A percentile compares a stretch with the other conserved stretches of the same genome.
phyloP scores from a whole-genome alignment of 1,140 invertebrate genomes.

The Neodiprion pinetum region DNA sequence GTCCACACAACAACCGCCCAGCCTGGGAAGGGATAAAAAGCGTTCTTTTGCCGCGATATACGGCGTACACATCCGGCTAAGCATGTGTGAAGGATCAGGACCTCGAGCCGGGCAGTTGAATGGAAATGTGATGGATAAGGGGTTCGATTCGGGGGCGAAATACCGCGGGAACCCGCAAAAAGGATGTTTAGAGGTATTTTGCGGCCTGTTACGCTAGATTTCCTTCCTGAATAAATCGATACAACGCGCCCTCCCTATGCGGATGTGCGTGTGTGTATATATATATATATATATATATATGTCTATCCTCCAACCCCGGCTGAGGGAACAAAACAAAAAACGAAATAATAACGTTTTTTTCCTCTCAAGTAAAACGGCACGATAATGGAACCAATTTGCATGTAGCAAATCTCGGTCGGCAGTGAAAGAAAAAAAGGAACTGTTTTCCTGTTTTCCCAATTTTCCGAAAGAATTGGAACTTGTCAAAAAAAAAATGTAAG shows the following conservation, averaged over 20 bases:
- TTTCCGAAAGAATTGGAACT: too few species aligned
- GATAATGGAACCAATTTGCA: too few species aligned
- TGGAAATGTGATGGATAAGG: slow-evolving; percentile 1
- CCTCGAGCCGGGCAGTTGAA: not conserved
- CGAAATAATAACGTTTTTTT: too few species aligned
- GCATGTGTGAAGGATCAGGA: not conserved
- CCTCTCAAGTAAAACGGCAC: too few species aligned
- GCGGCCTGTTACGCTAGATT: slow-evolving; percentile 4
- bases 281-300: too few species aligned
- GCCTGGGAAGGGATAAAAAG: not conserved
- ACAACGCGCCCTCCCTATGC: not conserved
- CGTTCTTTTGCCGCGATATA: not conserved
- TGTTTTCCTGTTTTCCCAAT: too few species aligned
- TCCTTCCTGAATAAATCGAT: not conserved
- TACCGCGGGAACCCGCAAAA: not conserved
- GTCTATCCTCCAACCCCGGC: too few species aligned
- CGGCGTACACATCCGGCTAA: not conserved
- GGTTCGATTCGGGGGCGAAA: not conserved
- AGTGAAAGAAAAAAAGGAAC: too few species aligned
- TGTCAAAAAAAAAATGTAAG: too few species aligned
- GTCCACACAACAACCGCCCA: too few species aligned
- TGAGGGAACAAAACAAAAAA: too few species aligned
- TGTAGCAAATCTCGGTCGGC: too few species aligned
- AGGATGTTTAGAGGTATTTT: slow-evolving; percentile 1
- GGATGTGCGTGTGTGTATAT: not conserved